Evolutionary conservation across 2,113 vertebrate genomes (phyloP).

Genomic region (Pseudonaja textilis): DNA sequence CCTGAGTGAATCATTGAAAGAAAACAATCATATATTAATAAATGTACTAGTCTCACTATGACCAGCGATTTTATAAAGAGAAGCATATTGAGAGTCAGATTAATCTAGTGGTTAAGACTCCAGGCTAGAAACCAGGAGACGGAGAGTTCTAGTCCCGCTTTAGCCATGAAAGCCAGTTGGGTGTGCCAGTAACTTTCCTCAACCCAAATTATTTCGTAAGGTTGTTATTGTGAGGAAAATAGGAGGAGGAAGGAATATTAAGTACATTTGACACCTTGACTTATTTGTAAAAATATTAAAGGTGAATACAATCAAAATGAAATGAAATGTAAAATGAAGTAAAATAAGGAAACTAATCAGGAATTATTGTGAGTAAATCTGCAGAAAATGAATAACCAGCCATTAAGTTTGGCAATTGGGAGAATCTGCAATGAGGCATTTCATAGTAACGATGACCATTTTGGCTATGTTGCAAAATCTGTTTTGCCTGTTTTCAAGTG

Average conservation of each 20-base stretch:
- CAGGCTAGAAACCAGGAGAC: not conserved
- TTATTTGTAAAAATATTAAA: not conserved
- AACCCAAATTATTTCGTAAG: not conserved
- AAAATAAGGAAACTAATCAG: not conserved
- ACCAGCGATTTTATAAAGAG: not conserved
- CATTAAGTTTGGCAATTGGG: not conserved
- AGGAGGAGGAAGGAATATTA: not conserved
- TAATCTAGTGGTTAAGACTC: not conserved
- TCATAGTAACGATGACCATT: accelerated
- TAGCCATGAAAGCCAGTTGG: not conserved
- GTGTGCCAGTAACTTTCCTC: not conserved
- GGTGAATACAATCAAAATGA: not conserved
- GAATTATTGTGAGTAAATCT: not conserved
- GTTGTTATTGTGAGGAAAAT: not conserved
- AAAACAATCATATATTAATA: not conserved
- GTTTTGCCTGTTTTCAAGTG: not conserved
- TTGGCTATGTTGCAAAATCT: not conserved
- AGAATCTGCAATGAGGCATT: not conserved
- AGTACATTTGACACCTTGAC: not conserved
- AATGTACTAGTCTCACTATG: not conserved
- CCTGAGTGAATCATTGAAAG: not conserved
- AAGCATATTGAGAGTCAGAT: not conserved
- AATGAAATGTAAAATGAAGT: not conserved
- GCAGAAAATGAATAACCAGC: not conserved
- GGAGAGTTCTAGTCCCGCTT: not conserved